phyloP scores from a whole-genome alignment of 2,113 vertebrate species.

The Pardalotus punctatus region DNA sequence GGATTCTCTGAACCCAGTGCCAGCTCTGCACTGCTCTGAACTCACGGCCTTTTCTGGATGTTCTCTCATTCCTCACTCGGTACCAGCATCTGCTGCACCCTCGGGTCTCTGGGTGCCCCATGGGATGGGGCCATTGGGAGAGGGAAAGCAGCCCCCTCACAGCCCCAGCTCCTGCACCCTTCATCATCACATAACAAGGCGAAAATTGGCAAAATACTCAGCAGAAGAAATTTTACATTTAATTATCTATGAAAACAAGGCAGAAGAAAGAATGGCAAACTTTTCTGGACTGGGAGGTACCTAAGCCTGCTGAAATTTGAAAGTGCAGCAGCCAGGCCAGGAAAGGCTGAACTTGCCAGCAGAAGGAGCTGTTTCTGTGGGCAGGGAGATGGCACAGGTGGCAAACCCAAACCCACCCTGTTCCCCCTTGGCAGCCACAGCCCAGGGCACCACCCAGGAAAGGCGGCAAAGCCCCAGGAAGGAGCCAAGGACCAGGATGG shows the following conservation, averaged over 20 bases:
- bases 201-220: background rate
- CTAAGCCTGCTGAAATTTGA: background rate
- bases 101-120: accelerated
- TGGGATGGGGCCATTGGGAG: background rate
- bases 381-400: background rate
- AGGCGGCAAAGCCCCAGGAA: background rate
- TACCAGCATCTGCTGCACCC: background rate
- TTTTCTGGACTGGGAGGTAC: background rate
- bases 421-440: background rate
- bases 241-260: background rate
- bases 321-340: background rate
- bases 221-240: background rate
- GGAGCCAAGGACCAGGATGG: background rate
- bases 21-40: background rate
- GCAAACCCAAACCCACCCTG: background rate
- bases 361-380: background rate
- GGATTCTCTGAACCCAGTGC: background rate
- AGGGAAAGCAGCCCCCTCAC: background rate
- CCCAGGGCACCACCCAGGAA: background rate
- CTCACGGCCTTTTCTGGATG: background rate
- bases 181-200: background rate
- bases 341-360: background rate
- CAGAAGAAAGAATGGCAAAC: background rate
- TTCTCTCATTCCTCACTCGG: background rate
- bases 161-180: background rate